Base-by-base conservation (phyloP, 2,888 invertebrate species). In the Amphiduros pacificus region DNA sequence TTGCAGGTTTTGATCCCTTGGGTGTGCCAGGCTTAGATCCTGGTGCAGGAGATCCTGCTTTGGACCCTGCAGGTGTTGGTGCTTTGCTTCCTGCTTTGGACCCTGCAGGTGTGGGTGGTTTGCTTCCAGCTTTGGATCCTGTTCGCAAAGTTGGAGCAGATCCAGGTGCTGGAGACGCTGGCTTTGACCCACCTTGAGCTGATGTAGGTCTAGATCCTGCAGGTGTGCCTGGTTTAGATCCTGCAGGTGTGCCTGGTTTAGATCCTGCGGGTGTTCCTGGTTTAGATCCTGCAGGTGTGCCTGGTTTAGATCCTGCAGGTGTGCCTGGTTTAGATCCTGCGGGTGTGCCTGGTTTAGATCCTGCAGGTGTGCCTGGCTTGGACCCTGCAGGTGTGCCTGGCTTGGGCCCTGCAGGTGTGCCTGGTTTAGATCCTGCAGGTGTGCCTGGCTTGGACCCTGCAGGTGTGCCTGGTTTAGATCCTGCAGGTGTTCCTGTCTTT, bases 221-320 rank as follows among this genome's bases (percentile, higher is more conserved):
- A 26, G 59, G 59, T 6, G 51, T 24, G 4, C 31, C 32, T 11
- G 58, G 58, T 44, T 56, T 56, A 41, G 56, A 56, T 28, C 50
- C 31, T 50, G 52, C 40, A 17, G 29, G 22, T 14, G n/a, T 20
- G 17, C 31, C 14, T 49, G 17, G 31, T 40, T 59, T 41, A 17
- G 59, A 27, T 20, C 26, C 28, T 20, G 31, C 32, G 6, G 58
- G 58, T 31, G 53, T 28, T 20, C 3, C 31, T n/a, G 53, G 53
- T 24, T 50, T 50, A 5, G 50, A 50, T 26, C 26, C 50, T 11
- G 50, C 50, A 9, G 28, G 31, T 11, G 53, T 53, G 2, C n/a
- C 32, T 36, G 9, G 11, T 36, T 36, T 9, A 9, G 36, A 11
- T 36, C 17, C 11, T 36, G 11, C 36, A 36, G 36, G 36, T 11